Evolutionary conservation across 2,888 invertebrate species (phyloP).

Genomic region (Belgica antarctica): DNA sequence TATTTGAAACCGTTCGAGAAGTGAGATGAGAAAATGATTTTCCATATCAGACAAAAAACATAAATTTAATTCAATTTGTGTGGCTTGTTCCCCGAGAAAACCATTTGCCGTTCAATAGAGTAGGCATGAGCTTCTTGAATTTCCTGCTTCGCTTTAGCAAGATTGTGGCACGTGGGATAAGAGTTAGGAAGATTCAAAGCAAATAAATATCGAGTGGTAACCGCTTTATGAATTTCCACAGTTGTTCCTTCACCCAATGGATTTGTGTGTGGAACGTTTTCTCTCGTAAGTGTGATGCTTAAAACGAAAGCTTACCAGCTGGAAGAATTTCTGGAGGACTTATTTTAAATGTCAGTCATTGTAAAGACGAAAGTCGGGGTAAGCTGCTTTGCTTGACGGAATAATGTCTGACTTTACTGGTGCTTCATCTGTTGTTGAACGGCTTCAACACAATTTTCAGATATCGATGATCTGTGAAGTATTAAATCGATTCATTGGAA

Average conservation of each 20-base stretch:
- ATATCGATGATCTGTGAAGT: too few relatives aligned
- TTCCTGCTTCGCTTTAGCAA: not conserved
- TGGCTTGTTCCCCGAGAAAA: slow-evolving; percentile 17
- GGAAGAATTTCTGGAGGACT: not conserved
- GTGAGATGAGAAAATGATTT: not conserved
- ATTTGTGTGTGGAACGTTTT: not conserved
- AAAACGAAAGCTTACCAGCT: not conserved
- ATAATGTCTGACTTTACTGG: too few relatives aligned
- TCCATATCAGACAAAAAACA: slow-evolving; percentile 21
- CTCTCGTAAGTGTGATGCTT: not conserved
- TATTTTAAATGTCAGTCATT: too few relatives aligned
- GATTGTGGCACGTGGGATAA: too few relatives aligned
- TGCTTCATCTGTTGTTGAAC: too few relatives aligned
- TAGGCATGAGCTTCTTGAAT: not conserved
- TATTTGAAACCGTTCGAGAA: not conserved
- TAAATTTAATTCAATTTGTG: slow-evolving; percentile 41
- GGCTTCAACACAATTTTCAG: too few relatives aligned
- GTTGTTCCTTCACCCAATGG: not conserved
- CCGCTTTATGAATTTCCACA: not conserved
- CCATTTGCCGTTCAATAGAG: slow-evolving; percentile 16
- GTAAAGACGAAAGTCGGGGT: too few relatives aligned
- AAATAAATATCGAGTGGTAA: not conserved
- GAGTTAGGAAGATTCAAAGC: not conserved
- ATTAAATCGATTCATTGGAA: too few relatives aligned
- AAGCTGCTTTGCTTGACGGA: too few relatives aligned